Evolutionary conservation across 2,888 invertebrate genomes (phyloP), one percentile per base, ranked within the genome.

Genomic region (Brachypalpus laphriformis): DNA sequence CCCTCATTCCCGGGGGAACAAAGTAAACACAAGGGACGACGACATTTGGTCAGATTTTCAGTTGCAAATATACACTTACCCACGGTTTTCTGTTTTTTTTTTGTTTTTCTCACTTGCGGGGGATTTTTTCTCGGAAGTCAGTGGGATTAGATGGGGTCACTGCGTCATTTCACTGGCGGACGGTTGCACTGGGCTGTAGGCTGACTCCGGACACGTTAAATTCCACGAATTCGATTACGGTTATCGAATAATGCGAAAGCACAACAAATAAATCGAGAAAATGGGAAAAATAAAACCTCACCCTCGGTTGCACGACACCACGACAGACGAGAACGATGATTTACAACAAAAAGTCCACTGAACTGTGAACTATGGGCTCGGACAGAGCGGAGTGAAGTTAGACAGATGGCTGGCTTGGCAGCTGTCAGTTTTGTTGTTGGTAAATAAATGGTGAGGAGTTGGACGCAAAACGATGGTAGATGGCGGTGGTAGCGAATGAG

Each of bases 351-450:
- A 72, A 61, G 28, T 70, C 75, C 80, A 83, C 78, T 83, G 80
- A 75, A 83, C 83, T 75, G 83, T 34, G 16, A n/a, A n/a, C n/a
- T n/a, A n/a, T n/a, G n/a, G n/a, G 25, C 5, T 4, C 25, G 25
- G 6, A 34, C 31, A 18, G 9, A 37, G 34, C n/a, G n/a, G 34
- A 54, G 5, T 63, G 70, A 63, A 70, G 40, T 61, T 70, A 49
- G 74, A 74, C 78, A 78, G 82, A 83, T 78, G 78, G 42, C 71
- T 66, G 61, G 80, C 82, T 77, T 82, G 82, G 83, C 83, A 83
- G 74, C 57, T 83, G 83, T 78, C 78, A 78, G 40, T 28, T 72
- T 42, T 59, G 51, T 61, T 72, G 57, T 72, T 61, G 61, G 54
- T 68, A 70, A 42, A 63, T 65, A 75, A 70, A 75, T 45, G 42